Evolutionary conservation across 2,888 invertebrate species (phyloP).

Genomic region (Epinotia ramella): DNA sequence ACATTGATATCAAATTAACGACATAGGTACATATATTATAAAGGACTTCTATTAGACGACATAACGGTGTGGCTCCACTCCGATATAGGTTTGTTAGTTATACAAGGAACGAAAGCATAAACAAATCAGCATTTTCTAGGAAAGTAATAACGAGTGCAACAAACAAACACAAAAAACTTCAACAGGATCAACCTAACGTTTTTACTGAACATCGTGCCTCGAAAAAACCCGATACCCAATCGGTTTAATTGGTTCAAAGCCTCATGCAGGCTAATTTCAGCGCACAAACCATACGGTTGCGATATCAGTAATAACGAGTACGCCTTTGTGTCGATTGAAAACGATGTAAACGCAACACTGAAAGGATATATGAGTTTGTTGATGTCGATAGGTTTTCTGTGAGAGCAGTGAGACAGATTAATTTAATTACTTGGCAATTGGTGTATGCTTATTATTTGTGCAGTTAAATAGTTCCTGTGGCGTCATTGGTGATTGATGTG

Average conservation of each 20-base stretch:
- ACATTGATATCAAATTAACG: no score
- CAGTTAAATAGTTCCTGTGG: no score
- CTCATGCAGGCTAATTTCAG: background rate
- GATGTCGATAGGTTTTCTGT: background rate
- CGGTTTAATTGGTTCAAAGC: background rate
- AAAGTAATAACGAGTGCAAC: background rate
- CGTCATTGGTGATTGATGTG: no score
- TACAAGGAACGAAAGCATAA: no score
- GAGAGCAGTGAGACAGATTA: constrained; percentile 1
- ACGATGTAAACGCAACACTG: background rate
- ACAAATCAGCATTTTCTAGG: no score
- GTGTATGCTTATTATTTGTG: no score
- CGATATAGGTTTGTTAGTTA: no score
- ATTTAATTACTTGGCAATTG: background rate
- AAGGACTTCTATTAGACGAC: no score
- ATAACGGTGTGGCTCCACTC: no score
- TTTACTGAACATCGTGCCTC: background rate
- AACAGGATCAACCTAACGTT: background rate
- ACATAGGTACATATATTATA: no score
- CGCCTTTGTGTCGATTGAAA: background rate
- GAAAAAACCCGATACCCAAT: constrained; percentile 1
- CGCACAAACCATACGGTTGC: background rate
- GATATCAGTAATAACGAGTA: background rate
- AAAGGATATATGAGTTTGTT: background rate
- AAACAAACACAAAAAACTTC: background rate